A percentile compares a stretch with the other conserved stretches of the same genome.
phyloP scores from a whole-genome alignment of 2,888 invertebrate genomes.

The Hecatera dysodea region DNA sequence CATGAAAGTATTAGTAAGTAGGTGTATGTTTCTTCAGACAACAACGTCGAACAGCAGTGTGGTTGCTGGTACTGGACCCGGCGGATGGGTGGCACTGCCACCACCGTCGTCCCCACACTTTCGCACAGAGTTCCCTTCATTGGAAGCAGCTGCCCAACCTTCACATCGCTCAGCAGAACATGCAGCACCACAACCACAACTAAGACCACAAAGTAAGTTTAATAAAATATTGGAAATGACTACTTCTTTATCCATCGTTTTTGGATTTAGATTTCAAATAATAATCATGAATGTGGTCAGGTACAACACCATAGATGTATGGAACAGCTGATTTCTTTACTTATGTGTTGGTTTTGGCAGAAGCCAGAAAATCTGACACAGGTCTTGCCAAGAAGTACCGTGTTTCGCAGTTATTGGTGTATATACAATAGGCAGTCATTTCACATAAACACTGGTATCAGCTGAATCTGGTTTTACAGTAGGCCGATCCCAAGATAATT shows the following conservation, averaged over 20 bases:
- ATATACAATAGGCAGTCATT: too few relatives aligned
- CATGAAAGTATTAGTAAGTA: slow-evolving; percentile 1
- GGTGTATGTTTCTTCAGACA: slow-evolving; percentile 77
- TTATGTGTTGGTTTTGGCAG: too few relatives aligned
- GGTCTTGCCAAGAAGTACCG: too few relatives aligned
- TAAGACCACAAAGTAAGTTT: slow-evolving; percentile 88
- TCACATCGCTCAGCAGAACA: slow-evolving; percentile 87
- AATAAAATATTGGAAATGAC: slow-evolving; percentile 20
- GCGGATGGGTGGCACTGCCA: slow-evolving; percentile 90
- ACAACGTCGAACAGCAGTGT: slow-evolving; percentile 92
- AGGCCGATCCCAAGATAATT: too few relatives aligned
- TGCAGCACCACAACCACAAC: slow-evolving; percentile 82
- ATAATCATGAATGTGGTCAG: neutral
- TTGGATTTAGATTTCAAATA: neutral
- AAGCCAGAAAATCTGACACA: too few relatives aligned
- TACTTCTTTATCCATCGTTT: neutral
- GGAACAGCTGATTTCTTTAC: neutral
- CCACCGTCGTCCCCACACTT: slow-evolving; percentile 96
- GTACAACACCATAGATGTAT: neutral
- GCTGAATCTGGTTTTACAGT: too few relatives aligned
- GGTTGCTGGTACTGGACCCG: slow-evolving; percentile 89
- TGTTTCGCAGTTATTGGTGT: too few relatives aligned
- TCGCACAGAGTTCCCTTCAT: slow-evolving; percentile 98
- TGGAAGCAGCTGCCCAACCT: slow-evolving; percentile 93
- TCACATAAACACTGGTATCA: too few relatives aligned